Evolutionary conservation across 1,140 invertebrate species (phyloP).

Genomic region (Aplysia californica): DNA sequence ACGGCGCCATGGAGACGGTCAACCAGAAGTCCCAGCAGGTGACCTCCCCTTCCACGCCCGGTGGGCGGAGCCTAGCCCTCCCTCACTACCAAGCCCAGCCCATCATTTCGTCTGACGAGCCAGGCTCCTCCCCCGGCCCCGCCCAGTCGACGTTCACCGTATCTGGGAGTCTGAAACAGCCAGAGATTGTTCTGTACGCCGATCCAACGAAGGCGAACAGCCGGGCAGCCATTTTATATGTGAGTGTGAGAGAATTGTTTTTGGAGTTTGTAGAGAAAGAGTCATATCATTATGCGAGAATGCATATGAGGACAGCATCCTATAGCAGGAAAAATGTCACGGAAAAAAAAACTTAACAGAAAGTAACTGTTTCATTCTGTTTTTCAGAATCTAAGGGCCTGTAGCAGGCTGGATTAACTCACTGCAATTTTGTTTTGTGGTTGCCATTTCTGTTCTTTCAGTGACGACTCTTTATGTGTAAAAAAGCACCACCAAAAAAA

Average conservation of each 20-base stretch:
- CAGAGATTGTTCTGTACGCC: slow-evolving; percentile 83
- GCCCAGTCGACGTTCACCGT: slow-evolving; percentile 39
- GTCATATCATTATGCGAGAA: too few relatives aligned
- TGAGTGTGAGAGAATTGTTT: too few relatives aligned
- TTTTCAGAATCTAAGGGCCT: background rate
- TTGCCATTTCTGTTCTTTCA: too few relatives aligned
- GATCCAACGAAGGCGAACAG: slow-evolving; percentile 76
- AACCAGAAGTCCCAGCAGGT: slow-evolving; percentile 2
- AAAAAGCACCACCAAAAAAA: too few relatives aligned
- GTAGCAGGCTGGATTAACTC: too few relatives aligned
- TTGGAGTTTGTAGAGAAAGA: too few relatives aligned
- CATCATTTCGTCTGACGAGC: background rate
- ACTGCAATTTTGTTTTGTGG: too few relatives aligned
- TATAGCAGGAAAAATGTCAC: too few relatives aligned
- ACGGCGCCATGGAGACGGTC: slow-evolving; percentile 36
- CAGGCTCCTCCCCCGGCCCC: background rate
- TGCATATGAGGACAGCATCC: too few relatives aligned
- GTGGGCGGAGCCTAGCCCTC: background rate
- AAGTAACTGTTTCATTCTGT: background rate
- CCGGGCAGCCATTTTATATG: slow-evolving; percentile 77
- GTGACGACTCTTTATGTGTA: too few relatives aligned
- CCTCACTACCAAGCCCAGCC: background rate
- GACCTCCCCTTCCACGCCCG: background rate
- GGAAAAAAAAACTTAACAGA: background rate
- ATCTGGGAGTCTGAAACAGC: slow-evolving; percentile 73